Evolutionary conservation across 2,797 vertebrate genomes (phyloP).

Genomic region (Coranthus polyacanthus): DNA sequence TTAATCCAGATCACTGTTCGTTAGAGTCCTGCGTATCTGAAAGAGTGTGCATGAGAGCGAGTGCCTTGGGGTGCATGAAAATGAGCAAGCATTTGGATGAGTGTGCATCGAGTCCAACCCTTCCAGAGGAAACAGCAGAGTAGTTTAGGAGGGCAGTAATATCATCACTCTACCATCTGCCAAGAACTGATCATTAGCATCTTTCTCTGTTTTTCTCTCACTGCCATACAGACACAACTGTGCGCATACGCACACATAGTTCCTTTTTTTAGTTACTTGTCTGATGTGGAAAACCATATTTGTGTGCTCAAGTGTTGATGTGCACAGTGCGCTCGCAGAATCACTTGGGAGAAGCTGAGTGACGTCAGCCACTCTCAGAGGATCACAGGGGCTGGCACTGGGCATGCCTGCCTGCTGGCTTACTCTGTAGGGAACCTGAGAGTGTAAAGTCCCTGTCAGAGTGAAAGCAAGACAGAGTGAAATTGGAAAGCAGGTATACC

Average conservation of each 20-base stretch:
- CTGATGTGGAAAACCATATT: conserved; percentile 24
- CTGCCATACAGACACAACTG: conserved; percentile 31
- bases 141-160: conserved; percentile 55
- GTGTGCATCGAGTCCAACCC: conserved; percentile 39
- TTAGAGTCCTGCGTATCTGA: conserved; percentile 36
- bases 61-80: conserved; percentile 13
- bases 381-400: conserved; percentile 37
- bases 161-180: conserved; percentile 59
- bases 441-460: conserved; percentile 43
- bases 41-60: conserved; percentile 26
- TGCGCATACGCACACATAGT: not conserved
- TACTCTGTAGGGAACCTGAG: conserved; percentile 69
- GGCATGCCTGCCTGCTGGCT: conserved; percentile 84
- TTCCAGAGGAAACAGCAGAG: conserved; percentile 50
- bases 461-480: conserved; percentile 8
- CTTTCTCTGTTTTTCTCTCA: conserved; percentile 7
- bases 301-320: conserved; percentile 55
- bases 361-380: conserved; percentile 58
- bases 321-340: conserved; percentile 9
- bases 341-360: conserved; percentile 55
- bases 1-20: conserved; percentile 54
- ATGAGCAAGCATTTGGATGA: conserved; percentile 36
- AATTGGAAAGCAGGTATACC: conserved; percentile 8
- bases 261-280: conserved; percentile 37
- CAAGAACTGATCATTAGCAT: conserved; percentile 46